Percentiles rank a stretch among this genome's conserved stretches.
phyloP scores from a whole-genome alignment of 1,140 invertebrate species.

The Rhysida immarginata region DNA sequence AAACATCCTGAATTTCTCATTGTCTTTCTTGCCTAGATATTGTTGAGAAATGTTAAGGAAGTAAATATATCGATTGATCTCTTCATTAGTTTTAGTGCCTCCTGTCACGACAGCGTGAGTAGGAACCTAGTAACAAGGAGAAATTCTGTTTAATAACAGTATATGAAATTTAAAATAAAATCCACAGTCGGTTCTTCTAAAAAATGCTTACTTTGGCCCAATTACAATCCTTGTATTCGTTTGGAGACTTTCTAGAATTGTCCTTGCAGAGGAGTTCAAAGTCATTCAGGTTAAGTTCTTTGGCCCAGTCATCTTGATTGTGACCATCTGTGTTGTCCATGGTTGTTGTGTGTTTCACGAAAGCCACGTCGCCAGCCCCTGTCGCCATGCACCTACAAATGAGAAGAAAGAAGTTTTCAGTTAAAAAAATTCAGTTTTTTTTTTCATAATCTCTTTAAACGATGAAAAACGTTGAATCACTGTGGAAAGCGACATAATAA shows the following conservation, averaged over 20 bases:
- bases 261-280: constrained; percentile 79
- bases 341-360: constrained; percentile 75
- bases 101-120: constrained; percentile 30
- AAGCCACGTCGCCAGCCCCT: constrained; percentile 66
- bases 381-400: constrained; percentile 23
- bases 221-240: constrained; percentile 59
- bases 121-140: constrained; percentile 20
- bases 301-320: constrained; percentile 30
- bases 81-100: constrained; percentile 14
- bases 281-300: constrained; percentile 29
- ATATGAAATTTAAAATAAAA: background rate
- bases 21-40: no score
- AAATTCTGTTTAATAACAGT: background rate
- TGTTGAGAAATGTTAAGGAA: no score
- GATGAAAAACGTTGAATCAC: no score
- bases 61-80: background rate
- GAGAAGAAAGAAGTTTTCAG: no score
- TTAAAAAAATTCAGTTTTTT: no score
- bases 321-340: constrained; percentile 33
- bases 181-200: background rate
- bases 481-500: no score
- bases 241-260: constrained; percentile 49
- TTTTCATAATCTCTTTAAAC: no score
- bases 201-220: constrained; percentile 53
- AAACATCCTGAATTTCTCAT: constrained; percentile 6